Conservation (phyloP, 2,113 vertebrate species). For the Vulpes lagopus region DNA sequence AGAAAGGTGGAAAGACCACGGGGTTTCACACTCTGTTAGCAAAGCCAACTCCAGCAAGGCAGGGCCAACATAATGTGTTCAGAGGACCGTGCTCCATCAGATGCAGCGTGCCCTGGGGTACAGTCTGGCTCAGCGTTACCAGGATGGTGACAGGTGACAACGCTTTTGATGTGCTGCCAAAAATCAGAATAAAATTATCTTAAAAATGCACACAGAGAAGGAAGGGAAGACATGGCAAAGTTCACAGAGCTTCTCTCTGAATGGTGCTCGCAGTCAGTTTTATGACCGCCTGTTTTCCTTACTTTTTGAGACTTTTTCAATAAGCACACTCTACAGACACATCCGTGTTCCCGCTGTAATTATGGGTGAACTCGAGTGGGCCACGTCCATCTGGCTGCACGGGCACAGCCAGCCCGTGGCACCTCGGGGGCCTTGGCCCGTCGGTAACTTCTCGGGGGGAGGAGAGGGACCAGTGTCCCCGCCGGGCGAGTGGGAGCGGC, state of each 20-base stretch:
- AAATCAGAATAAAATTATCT: not conserved
- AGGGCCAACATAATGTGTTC: not conserved
- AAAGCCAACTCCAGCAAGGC: not conserved
- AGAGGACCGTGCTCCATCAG: fast-evolving
- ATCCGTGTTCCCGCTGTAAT: not conserved
- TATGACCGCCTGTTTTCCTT: not conserved
- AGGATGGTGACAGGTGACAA: not conserved
- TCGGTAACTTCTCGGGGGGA: not conserved
- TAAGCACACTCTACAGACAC: not conserved
- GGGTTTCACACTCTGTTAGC: not conserved
- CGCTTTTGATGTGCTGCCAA: too few species aligned
- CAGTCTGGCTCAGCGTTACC: not conserved
- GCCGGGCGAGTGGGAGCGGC: not conserved
- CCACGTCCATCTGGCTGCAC: not conserved
- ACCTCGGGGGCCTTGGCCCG: not conserved
- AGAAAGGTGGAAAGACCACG: not conserved
- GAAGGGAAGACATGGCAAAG: not conserved
- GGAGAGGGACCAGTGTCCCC: not conserved
- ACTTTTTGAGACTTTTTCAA: not conserved
- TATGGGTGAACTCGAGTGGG: too few species aligned
- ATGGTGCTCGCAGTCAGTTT: not conserved
- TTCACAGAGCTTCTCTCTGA: not conserved
- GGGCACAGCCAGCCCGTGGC: not conserved
- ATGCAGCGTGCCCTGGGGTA: too few species aligned
- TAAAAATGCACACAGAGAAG: not conserved